These are phyloP conservation scores for Andrena flavipes DNA, from an alignment of 2,888 invertebrate genomes.

Conservation along the genomic window DNA sequence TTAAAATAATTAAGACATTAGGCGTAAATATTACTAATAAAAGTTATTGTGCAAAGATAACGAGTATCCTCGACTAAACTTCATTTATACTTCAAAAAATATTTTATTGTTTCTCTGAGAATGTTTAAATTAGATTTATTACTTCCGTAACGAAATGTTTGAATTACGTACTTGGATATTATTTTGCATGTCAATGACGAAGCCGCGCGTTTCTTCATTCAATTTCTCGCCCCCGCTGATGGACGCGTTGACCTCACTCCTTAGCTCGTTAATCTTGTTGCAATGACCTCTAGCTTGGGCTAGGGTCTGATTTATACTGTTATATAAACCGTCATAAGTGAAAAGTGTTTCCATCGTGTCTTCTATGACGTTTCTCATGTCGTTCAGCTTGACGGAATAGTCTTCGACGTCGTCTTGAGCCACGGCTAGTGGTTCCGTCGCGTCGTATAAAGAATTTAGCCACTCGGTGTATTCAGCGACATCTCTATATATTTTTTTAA, in stretches of 20 bases:
- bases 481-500: slow-evolving; percentile 61
- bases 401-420: slow-evolving; percentile 70
- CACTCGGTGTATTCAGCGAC: slow-evolving; percentile 77
- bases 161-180: slow-evolving; percentile 81
- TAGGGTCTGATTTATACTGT: slow-evolving; percentile 75
- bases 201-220: slow-evolving; percentile 85
- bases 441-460: slow-evolving; percentile 77
- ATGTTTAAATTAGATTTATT: too few species aligned
- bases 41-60: too few species aligned
- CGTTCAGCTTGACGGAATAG: slow-evolving; percentile 75
- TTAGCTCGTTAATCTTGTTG: slow-evolving; percentile 68
- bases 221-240: slow-evolving; percentile 85
- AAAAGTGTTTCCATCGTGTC: slow-evolving; percentile 79
- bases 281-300: slow-evolving; percentile 68
- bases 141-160: background rate
- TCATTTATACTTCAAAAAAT: too few species aligned
- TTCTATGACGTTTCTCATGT: slow-evolving; percentile 74
- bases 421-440: slow-evolving; percentile 73
- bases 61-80: too few species aligned
- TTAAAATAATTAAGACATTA: too few species aligned
- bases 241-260: slow-evolving; percentile 85
- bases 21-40: too few species aligned
- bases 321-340: slow-evolving; percentile 79
- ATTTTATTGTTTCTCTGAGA: too few species aligned
- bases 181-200: slow-evolving; percentile 85